Conservation (phyloP, 2,797 vertebrate species). For the Propithecus deckenii region DNA sequence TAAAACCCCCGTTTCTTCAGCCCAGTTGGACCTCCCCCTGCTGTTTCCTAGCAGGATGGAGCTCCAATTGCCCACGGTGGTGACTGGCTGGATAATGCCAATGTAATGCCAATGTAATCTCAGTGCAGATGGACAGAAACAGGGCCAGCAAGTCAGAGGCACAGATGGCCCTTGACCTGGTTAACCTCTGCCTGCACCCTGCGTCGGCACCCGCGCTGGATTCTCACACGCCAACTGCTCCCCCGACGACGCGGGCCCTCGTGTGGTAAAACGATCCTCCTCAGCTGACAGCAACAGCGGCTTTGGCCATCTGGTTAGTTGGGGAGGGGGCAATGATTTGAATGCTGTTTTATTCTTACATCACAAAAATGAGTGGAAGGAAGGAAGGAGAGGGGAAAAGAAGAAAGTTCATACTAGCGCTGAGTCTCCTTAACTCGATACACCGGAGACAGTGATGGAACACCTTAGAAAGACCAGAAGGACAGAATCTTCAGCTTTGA, state of each 20-base stretch:
- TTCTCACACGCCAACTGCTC: too few relatives aligned
- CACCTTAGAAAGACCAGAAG: background rate
- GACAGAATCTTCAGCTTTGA: background rate
- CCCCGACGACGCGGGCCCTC: background rate
- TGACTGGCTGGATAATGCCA: background rate
- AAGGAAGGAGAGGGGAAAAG: background rate
- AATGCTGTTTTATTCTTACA: background rate
- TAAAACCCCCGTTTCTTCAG: background rate
- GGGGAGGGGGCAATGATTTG: background rate
- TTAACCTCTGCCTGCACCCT: background rate
- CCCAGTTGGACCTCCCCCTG: background rate
- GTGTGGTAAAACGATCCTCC: accelerated
- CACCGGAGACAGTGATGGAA: background rate
- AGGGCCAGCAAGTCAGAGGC: background rate
- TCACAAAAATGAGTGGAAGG: background rate
- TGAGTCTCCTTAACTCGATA: background rate
- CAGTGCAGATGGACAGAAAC: too few relatives aligned
- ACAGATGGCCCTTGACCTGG: background rate
- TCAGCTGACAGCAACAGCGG: too few relatives aligned
- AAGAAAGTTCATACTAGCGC: accelerated
- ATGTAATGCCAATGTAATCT: too few relatives aligned
- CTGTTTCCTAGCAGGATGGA: background rate
- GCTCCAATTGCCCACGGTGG: accelerated
- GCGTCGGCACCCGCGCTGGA: accelerated
- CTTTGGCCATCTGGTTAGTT: background rate